Percentiles rank a stretch among this genome's conserved stretches.
Evolutionary conservation across 2,797 vertebrate genomes (phyloP).

Genomic region (Tinamus major): DNA sequence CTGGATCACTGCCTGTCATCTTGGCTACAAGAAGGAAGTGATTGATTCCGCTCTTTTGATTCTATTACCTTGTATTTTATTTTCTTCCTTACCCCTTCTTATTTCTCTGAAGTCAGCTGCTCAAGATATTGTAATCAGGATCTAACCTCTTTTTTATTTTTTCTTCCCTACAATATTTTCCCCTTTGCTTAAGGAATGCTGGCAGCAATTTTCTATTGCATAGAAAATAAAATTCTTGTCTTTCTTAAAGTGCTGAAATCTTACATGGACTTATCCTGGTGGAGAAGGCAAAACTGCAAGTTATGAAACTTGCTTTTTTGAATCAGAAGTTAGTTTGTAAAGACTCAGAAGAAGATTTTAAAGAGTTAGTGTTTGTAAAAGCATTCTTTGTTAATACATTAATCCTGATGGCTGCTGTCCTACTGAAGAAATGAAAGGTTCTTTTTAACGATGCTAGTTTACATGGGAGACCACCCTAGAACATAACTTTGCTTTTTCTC

Average conservation of each 20-base stretch:
- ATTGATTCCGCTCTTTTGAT: neutral
- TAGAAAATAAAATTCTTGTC: neutral
- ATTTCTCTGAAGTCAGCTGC: neutral
- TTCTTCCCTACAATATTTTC: neutral
- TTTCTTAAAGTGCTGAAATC: neutral
- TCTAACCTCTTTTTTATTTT: neutral
- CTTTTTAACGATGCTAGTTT: neutral
- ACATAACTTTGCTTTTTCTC: neutral
- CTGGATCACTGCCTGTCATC: neutral
- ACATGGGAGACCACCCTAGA: neutral
- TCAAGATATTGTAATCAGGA: neutral
- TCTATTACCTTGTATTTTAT: neutral
- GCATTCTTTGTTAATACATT: neutral
- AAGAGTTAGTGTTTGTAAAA: neutral
- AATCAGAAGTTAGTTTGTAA: neutral
- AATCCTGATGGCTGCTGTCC: neutral
- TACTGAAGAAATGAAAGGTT: neutral
- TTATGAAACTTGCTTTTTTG: neutral
- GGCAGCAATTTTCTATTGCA: neutral
- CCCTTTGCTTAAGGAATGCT: neutral
- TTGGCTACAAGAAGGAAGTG: neutral
- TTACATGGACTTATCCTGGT: neutral
- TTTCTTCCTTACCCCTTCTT: neutral
- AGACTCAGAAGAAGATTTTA: neutral
- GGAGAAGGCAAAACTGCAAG: neutral